Percentiles rank a stretch among this genome's conserved stretches.
Conservation (phyloP, 2,797 vertebrate species). For the Thamnophis elegans region DNA sequence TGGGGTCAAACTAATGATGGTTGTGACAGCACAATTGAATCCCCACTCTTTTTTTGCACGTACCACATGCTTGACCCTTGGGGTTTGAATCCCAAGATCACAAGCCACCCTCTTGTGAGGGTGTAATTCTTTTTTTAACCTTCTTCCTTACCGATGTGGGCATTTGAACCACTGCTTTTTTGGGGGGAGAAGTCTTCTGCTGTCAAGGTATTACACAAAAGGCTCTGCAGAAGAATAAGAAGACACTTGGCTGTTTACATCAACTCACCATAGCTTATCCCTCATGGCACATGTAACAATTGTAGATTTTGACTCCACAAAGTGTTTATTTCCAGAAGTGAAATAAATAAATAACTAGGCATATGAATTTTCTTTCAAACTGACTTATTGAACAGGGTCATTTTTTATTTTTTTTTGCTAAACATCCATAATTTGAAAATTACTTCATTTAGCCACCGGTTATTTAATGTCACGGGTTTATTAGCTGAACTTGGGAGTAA, state of each 20-base stretch:
- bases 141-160: background rate
- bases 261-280: conserved; percentile 59
- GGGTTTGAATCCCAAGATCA: background rate
- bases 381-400: conserved; percentile 40
- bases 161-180: conserved; percentile 3
- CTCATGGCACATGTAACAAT: conserved; percentile 64
- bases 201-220: background rate
- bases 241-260: conserved; percentile 70
- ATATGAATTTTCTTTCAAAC: conserved; percentile 46
- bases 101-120: background rate
- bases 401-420: conserved; percentile 64
- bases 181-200: background rate
- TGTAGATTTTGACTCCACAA: conserved; percentile 52
- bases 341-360: conserved; percentile 66
- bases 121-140: background rate
- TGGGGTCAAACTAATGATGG: background rate
- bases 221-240: conserved; percentile 32
- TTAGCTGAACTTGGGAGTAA: conserved; percentile 41
- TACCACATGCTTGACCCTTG: background rate
- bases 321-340: conserved; percentile 61
- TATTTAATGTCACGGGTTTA: conserved; percentile 42
- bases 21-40: background rate
- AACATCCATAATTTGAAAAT: conserved; percentile 64
- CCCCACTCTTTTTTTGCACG: background rate
- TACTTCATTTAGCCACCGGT: conserved; percentile 60